phyloP scores from a whole-genome alignment of 2,888 invertebrate genomes.

The Agonopterix alstromeriana region DNA sequence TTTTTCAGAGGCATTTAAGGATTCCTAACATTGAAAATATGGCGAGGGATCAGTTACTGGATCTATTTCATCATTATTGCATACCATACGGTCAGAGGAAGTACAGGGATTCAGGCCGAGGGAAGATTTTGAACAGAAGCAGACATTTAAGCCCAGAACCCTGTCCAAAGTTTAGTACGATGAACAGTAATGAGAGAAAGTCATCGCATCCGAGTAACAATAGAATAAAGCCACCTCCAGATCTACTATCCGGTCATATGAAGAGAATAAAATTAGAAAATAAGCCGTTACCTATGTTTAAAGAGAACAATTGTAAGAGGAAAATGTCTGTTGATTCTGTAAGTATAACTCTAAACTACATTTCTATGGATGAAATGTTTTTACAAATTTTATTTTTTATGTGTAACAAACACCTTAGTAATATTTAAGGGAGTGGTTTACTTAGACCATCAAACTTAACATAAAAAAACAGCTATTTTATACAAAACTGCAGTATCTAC shows the following conservation, averaged over 20 bases:
- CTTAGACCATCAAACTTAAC: no score
- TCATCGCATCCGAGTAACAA: constrained; percentile 23
- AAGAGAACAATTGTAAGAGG: constrained; percentile 38
- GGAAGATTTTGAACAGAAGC: constrained; percentile 51
- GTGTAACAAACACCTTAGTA: no score
- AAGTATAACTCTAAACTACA: constrained; percentile 21
- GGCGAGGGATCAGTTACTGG: constrained; percentile 51
- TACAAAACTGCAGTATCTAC: no score
- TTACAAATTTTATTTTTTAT: no score
- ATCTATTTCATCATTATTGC: constrained; percentile 61
- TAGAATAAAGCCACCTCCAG: constrained; percentile 52
- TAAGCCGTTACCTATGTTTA: constrained; percentile 10
- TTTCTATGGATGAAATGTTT: neutral
- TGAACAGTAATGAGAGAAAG: constrained; percentile 22
- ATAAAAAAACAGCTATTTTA: no score
- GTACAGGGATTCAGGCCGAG: constrained; percentile 57
- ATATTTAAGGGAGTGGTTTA: no score
- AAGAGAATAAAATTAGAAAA: constrained; percentile 58
- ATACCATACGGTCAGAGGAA: constrained; percentile 65
- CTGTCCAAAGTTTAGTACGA: constrained; percentile 22
- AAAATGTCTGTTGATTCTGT: constrained; percentile 50
- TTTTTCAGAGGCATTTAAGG: constrained; percentile 53
- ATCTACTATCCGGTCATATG: constrained; percentile 48
- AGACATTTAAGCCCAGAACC: constrained; percentile 42
- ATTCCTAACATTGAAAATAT: constrained; percentile 41